Evolutionary conservation across 2,113 vertebrate genomes (phyloP), one percentile per base, ranked within the genome.

Genomic region (Gavia stellata): DNA sequence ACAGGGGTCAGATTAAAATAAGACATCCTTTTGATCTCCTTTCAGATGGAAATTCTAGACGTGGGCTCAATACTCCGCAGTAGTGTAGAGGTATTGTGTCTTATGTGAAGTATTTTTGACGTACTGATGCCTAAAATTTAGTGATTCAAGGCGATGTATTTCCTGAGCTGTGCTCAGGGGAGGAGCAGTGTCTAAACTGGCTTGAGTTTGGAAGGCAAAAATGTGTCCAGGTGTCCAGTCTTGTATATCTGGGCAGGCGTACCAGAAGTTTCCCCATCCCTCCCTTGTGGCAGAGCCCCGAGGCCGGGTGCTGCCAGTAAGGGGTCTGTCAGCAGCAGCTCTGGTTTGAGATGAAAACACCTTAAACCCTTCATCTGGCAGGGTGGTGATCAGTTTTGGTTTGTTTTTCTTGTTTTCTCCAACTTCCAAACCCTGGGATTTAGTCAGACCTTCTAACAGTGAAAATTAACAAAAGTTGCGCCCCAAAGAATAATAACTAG

Each of bases 181-280:
- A 70, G 17, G 58, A 71, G 36, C 4, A 53, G 1, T 65, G 77
- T 71, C 14, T 81, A 26, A 61, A 66, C 3, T 62, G 47, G 6
- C 47, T 67, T 88, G 17, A 68, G 25, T 2, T 84, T 55, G 33
- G 67, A 58, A 88, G 33, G 45, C 40, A 68, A 67, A 78, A 68
- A 21, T 14, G 3, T 15, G 29, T n/a, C 38, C 24, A 6, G 58
- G 25, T 49, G 40, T 34, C 47, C 17, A 44, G 29, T 55, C 52
- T 42, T 12, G 21, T 1, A 1, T 17, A 14, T 8, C 31, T 0
- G 2, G 25, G 33, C 26, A 49, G 36, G 12, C 2, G 9, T 33
- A 44, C 6, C 13, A 10, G 18, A 8, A 20, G 25, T 26, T 1
- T 84, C 11, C 15, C 20, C 18, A 12, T 36, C 10, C 19, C 56